These are phyloP conservation scores for Rhea pennata DNA, from an alignment of 2,113 vertebrate genomes.

Conservation along the genomic window DNA sequence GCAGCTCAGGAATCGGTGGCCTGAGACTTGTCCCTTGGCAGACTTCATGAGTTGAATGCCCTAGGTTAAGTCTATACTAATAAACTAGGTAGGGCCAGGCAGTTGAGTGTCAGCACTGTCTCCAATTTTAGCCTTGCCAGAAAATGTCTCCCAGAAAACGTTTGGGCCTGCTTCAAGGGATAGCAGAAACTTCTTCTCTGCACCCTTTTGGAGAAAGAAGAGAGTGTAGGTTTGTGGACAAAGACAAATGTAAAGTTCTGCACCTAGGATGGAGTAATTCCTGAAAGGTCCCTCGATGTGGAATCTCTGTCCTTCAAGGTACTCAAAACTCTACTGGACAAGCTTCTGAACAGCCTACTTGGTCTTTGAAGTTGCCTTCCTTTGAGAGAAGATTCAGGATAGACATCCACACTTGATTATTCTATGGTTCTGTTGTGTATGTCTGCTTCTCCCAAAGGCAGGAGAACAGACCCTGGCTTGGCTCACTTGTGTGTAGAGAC, in stretches of 20 bases:
- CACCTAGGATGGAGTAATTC: background rate
- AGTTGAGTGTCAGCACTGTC: background rate
- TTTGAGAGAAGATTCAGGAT: background rate
- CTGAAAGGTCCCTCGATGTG: background rate
- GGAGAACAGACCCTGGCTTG: background rate
- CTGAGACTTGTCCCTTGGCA: background rate
- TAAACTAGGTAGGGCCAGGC: background rate
- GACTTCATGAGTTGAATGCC: background rate
- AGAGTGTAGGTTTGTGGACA: background rate
- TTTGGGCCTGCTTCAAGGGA: background rate
- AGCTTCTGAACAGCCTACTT: background rate
- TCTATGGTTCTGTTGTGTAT: fast-evolving
- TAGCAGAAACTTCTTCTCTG: background rate
- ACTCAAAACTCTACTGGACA: background rate
- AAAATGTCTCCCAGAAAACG: background rate
- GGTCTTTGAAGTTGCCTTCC: background rate
- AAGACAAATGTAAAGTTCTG: background rate
- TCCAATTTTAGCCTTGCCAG: background rate
- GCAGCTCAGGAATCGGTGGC: background rate
- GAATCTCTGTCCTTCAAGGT: background rate
- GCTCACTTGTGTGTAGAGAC: background rate
- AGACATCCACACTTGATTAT: background rate
- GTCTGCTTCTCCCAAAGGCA: background rate
- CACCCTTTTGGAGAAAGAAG: background rate
- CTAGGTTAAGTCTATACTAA: background rate